Evolutionary conservation across 2,797 vertebrate species (phyloP).

Genomic region (Erithacus rubecula): DNA sequence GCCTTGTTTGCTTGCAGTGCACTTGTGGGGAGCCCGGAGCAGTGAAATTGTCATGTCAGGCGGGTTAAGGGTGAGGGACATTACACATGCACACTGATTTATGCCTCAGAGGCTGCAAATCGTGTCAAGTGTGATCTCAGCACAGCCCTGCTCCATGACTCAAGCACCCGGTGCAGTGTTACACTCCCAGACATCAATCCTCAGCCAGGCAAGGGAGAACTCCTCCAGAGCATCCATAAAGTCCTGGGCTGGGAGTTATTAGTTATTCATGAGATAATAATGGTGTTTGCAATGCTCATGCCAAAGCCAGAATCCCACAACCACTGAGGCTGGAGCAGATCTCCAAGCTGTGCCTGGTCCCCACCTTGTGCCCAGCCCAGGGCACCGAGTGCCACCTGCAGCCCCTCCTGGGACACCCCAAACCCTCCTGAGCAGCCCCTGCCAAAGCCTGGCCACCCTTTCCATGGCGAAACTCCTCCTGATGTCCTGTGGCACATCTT

Average conservation of each 20-base stretch:
- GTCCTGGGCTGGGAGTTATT: background rate
- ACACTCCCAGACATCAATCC: slow-evolving; percentile 56
- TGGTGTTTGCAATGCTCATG: background rate
- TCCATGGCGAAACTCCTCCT: background rate
- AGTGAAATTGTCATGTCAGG: slow-evolving; percentile 38
- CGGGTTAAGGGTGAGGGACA: slow-evolving; percentile 60
- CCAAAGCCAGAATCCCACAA: background rate
- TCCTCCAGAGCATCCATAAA: slow-evolving; percentile 13
- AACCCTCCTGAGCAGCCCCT: background rate
- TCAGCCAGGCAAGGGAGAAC: slow-evolving; percentile 10
- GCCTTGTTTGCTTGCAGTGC: slow-evolving; percentile 36
- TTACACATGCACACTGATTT: slow-evolving; percentile 68
- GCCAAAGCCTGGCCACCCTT: rapidly evolving
- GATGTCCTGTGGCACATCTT: background rate
- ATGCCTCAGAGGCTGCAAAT: slow-evolving; percentile 57
- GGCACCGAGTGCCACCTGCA: background rate
- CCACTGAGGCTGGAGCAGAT: background rate
- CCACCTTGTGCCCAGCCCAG: background rate
- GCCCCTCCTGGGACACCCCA: background rate
- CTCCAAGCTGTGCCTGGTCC: no score
- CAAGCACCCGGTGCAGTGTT: background rate
- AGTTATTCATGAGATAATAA: slow-evolving; percentile 48
- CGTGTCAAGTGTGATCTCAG: slow-evolving; percentile 69
- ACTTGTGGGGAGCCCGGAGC: slow-evolving; percentile 40
- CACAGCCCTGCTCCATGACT: slow-evolving; percentile 56